A percentile compares a stretch with the other conserved stretches of the same genome.
These are phyloP conservation scores for Drosophila asahinai DNA, from an alignment of 1,140 invertebrate species.

Conservation along the genomic window DNA sequence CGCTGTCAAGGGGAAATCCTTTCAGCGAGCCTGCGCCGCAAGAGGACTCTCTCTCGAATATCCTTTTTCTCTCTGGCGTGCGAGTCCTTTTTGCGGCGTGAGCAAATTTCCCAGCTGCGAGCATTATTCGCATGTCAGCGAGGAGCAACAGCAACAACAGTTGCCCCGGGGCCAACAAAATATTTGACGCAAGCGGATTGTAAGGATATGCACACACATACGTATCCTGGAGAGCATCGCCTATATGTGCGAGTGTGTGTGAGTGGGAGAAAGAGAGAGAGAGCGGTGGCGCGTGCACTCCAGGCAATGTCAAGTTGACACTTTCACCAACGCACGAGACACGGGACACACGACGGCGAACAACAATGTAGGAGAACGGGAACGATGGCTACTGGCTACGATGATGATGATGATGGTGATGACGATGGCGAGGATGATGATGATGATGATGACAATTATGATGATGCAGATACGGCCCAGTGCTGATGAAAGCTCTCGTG, in stretches of 20 bases:
- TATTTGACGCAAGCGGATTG: slow-evolving; percentile 77
- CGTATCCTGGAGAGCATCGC: slow-evolving; percentile 21
- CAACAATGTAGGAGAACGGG: slow-evolving; percentile 39
- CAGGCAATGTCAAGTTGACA: slow-evolving; percentile 83
- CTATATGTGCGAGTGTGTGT: slow-evolving; percentile 1
- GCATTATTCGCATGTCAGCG: slow-evolving; percentile 61
- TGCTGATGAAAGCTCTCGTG: slow-evolving; percentile 26
- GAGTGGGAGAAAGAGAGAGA: slow-evolving; percentile 28
- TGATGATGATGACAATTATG: neutral
- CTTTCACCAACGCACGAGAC: slow-evolving; percentile 71
- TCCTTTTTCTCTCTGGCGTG: neutral
- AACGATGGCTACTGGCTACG: neutral
- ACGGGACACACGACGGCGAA: slow-evolving; percentile 16
- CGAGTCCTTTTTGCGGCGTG: slow-evolving; percentile 21
- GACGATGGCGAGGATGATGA: slow-evolving; percentile 1
- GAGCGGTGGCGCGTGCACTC: slow-evolving; percentile 77
- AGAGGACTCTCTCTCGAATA: slow-evolving; percentile 2
- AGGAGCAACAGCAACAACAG: slow-evolving; percentile 60
- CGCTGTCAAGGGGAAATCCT: slow-evolving; percentile 57
- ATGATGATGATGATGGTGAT: neutral
- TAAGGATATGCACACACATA: slow-evolving; percentile 36
- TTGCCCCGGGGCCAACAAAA: slow-evolving; percentile 76
- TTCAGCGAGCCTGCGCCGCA: slow-evolving; percentile 49
- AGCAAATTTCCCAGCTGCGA: slow-evolving; percentile 51
- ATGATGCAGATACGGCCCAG: slow-evolving; percentile 34